Base-by-base conservation (phyloP, 2,113 vertebrate genomes). In the Prietella phreatophila region DNA sequence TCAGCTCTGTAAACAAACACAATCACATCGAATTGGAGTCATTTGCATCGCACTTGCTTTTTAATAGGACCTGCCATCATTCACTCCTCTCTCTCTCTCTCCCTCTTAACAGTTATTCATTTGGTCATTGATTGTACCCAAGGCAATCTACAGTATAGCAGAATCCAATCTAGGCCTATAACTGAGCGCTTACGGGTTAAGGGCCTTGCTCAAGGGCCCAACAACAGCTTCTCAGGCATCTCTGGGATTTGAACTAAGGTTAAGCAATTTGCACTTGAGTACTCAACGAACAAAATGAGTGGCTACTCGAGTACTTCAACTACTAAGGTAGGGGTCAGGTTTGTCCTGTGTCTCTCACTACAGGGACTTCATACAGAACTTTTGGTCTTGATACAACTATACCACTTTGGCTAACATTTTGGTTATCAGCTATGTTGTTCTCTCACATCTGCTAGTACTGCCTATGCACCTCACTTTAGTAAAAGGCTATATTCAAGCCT, bases 1-100 rank as follows among this genome's bases (percentile, higher is more conserved):
- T 91, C 91, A 99, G 87, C 93, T 97, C 98, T 99, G 95, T 67
- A 95, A 93, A 90, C 60, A 55, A 87, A 89, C 14, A 84, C 69
- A 61, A 55, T 42, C 27, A 56, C 11, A 8, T 1, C 58, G 36
- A 81, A 61, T 19, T 47, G 22, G 2, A 63, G 58, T 30, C 1
- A 61, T 36, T 67, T 79, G 61, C 27, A 89, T 33, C 6, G 4
- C 67, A 83, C 75, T 17, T 33, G 56, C 25, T 82, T 60, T 82
- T 82, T 61, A 82, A 82, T 82, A 56, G 33, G 22, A 39, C 56
- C 20, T 61, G 80, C 80, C 20, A 39, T 60, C 56, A 82, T 82
- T 82, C 80, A 39, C 9, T 81, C 79, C 25, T 75, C 10, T 73
- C 79, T 53, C n/a, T 17, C 36, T 50, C 58, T 82, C n/a, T 81